Base-by-base conservation (phyloP, 2,888 invertebrate species). In the Notodonta ziczac region DNA sequence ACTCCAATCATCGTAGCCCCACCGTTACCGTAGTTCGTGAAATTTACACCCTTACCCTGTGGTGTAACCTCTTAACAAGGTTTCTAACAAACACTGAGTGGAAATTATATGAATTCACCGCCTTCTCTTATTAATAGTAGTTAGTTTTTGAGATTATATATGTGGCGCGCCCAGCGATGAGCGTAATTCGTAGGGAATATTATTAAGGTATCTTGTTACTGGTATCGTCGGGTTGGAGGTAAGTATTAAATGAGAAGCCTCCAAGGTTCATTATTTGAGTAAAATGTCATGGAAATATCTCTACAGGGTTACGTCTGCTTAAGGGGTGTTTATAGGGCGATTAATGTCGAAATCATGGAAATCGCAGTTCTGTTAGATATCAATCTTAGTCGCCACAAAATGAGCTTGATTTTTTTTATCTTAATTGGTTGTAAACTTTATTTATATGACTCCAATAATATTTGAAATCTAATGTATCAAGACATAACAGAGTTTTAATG, bases 71-170 rank as follows among this genome's bases (percentile, higher is more conserved):
- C 87, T 85, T 88, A 90, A 90, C 88, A 89, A 90, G 90, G 87
- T 87, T 88, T 86, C 88, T 84, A 85, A 86, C 89, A 87, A 88
- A 88, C 86, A 87, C 84, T 85, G 84, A 85, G 85, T 82, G 80
- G 86, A 85, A 89, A 87, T 88, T 89, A 89, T 89, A 81, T 78
- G 83, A 82, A 83, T 81, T 80, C 80, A 72, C 73, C 74, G 70
- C 71, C 66, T 59, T 63, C 62, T 54, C 70, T 70, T 79, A 78
- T 80, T 81, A 81, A 74, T 72, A 70, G 72, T 70, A 71, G 69
- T 74, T 76, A 75, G 44, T 24, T 40, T 56, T 44, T 42, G 44
- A 55, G 42, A 12, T 24, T 12, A 7, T n/a, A 54, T 35, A 35
- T 24, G 35, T 1, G 10, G 35, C 39, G n/a, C 39, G 39, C 35